phyloP scores from a whole-genome alignment of 1,140 invertebrate species.

The Zaprionus nigranus region DNA sequence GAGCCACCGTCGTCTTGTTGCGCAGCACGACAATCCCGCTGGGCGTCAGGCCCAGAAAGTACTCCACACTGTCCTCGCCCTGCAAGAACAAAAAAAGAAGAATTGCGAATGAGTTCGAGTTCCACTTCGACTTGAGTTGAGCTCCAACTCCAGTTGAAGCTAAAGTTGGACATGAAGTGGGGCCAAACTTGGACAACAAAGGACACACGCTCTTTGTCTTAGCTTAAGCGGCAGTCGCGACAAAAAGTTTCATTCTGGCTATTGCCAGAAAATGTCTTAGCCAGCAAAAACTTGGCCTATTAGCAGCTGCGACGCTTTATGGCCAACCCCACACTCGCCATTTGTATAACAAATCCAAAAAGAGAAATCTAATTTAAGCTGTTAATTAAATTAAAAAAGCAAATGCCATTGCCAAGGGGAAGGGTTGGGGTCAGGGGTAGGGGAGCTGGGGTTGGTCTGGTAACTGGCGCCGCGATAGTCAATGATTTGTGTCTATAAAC shows the following conservation, averaged over 20 bases:
- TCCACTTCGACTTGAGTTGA: slow-evolving; percentile 12
- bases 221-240: slow-evolving; percentile 36
- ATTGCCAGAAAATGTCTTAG: slow-evolving; percentile 72
- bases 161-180: slow-evolving; percentile 7
- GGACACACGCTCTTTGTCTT: slow-evolving; percentile 27
- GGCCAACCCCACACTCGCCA: slow-evolving; percentile 27
- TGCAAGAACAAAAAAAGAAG: slow-evolving; percentile 84
- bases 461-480: slow-evolving; percentile 73
- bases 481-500: slow-evolving; percentile 82
- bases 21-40: slow-evolving; percentile 98
- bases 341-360: slow-evolving; percentile 20
- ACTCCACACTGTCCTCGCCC: slow-evolving; percentile 98
- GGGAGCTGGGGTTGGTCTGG: slow-evolving; percentile 27
- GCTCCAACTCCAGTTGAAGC: slow-evolving; percentile 41
- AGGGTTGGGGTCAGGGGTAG: neutral
- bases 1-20: slow-evolving; percentile 98
- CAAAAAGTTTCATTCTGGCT: slow-evolving; percentile 64
- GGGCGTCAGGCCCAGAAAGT: slow-evolving; percentile 98
- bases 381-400: slow-evolving; percentile 78
- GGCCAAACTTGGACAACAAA: slow-evolving; percentile 43
- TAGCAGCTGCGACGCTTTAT: slow-evolving; percentile 72
- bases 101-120: slow-evolving; percentile 60
- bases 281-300: slow-evolving; percentile 72
- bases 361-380: slow-evolving; percentile 73
- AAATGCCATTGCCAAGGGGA: slow-evolving; percentile 17